Evolutionary conservation across 2,888 invertebrate species (phyloP).

Genomic region (Drosophila yooni): DNA sequence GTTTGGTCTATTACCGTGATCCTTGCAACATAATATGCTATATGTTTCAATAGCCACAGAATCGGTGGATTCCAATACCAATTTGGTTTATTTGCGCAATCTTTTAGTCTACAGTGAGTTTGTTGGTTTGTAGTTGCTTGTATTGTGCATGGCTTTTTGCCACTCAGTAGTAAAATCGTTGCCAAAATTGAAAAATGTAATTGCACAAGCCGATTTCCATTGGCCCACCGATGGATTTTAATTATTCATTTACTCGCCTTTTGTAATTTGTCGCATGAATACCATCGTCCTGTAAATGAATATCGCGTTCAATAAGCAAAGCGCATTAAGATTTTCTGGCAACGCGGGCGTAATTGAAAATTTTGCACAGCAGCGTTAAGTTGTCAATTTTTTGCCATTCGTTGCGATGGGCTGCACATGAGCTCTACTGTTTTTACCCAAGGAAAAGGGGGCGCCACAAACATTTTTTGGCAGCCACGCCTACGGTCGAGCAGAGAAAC

Average conservation of each 20-base stretch:
- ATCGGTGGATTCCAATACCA: not conserved
- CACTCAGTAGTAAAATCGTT: not conserved
- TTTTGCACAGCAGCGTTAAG: slow-evolving; percentile 33
- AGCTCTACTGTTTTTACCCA: slow-evolving; percentile 5
- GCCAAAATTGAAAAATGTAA: not conserved
- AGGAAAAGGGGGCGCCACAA: slow-evolving; percentile 27
- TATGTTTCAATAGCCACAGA: not conserved
- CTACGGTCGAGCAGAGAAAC: slow-evolving; percentile 9
- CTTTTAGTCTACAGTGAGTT: not conserved
- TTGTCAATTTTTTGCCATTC: slow-evolving; percentile 35
- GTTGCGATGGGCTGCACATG: slow-evolving; percentile 49
- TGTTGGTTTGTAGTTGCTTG: not conserved
- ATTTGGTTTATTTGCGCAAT: not conserved
- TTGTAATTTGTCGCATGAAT: slow-evolving; percentile 44
- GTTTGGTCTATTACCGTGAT: not conserved
- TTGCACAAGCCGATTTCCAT: not conserved
- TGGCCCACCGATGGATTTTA: slow-evolving; percentile 26
- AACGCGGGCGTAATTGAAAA: slow-evolving; percentile 42
- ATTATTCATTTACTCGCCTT: slow-evolving; percentile 44
- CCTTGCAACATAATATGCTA: not conserved
- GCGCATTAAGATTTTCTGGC: slow-evolving; percentile 45
- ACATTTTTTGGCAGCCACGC: slow-evolving; percentile 47
- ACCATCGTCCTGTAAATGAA: slow-evolving; percentile 31
- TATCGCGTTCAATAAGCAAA: slow-evolving; percentile 46
- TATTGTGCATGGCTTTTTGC: not conserved